Conservation (phyloP, 2,797 vertebrate species). For the Gallinago solitaria region DNA sequence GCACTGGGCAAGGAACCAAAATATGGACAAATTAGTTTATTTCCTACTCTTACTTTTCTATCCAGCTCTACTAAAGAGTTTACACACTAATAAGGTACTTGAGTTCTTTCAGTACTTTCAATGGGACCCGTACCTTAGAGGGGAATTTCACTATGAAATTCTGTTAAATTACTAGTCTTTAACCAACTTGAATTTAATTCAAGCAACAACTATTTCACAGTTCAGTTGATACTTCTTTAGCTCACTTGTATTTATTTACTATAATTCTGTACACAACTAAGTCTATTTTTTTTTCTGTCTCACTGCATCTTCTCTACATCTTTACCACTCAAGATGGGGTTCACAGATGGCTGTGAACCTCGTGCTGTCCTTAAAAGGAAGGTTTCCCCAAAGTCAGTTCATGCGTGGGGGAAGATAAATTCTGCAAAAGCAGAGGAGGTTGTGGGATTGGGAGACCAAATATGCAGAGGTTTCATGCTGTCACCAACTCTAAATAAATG, state of each 20-base stretch:
- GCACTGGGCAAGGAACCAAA: background rate
- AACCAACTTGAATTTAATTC: background rate
- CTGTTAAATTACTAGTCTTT: background rate
- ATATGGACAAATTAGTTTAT: background rate
- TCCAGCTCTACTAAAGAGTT: background rate
- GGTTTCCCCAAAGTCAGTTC: background rate
- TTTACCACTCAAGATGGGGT: background rate
- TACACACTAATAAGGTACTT: background rate
- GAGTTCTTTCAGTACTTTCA: background rate
- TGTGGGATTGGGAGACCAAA: background rate
- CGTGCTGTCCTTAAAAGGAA: background rate
- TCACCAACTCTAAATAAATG: slow-evolving; percentile 37
- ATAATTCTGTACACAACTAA: background rate
- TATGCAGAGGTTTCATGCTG: background rate
- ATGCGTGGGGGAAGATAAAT: background rate
- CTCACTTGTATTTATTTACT: background rate
- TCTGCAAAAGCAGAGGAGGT: background rate
- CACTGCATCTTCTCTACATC: background rate
- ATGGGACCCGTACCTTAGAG: background rate
- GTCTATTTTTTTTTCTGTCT: background rate
- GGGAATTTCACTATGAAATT: background rate
- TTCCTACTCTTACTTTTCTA: background rate
- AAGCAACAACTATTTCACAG: background rate
- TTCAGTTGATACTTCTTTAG: background rate
- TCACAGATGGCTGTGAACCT: background rate